These are phyloP conservation scores for Empidonax traillii DNA, from an alignment of 2,113 vertebrate genomes.

Conservation along the genomic window DNA sequence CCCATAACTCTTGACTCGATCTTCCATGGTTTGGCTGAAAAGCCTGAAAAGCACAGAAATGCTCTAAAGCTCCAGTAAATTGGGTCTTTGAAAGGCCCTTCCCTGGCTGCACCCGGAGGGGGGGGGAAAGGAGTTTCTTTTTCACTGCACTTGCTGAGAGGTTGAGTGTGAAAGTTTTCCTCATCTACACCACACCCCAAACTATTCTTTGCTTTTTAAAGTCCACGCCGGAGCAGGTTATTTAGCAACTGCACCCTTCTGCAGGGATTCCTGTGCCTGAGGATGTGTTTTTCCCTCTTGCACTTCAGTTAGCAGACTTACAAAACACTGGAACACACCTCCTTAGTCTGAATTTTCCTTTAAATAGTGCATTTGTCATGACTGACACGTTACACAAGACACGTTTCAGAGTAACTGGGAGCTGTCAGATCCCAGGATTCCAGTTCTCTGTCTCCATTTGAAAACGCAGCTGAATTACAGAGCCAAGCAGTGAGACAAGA, in stretches of 20 bases:
- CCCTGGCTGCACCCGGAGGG: neutral
- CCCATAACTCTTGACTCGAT: slow-evolving; percentile 38
- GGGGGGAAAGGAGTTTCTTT: neutral
- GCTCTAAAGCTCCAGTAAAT: neutral
- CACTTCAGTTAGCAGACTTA: neutral
- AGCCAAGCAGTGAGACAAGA: neutral
- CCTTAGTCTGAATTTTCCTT: neutral
- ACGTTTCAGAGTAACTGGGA: neutral
- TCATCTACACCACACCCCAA: too few relatives aligned
- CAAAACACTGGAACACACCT: neutral
- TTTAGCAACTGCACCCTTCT: neutral
- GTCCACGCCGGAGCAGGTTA: neutral
- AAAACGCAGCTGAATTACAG: neutral
- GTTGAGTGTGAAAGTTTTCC: neutral
- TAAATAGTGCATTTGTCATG: neutral
- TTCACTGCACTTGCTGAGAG: neutral
- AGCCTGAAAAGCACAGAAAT: slow-evolving; percentile 14
- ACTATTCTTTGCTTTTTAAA: neutral
- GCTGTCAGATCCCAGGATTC: neutral
- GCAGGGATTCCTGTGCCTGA: neutral
- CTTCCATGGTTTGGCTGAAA: slow-evolving; percentile 19
- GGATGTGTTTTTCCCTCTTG: neutral
- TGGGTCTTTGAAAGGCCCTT: neutral
- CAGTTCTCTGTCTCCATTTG: neutral
- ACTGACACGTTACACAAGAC: neutral